A percentile compares a stretch with the other conserved stretches of the same genome.
Evolutionary conservation across 2,113 vertebrate genomes (phyloP).

Genomic region (Serinus canaria): DNA sequence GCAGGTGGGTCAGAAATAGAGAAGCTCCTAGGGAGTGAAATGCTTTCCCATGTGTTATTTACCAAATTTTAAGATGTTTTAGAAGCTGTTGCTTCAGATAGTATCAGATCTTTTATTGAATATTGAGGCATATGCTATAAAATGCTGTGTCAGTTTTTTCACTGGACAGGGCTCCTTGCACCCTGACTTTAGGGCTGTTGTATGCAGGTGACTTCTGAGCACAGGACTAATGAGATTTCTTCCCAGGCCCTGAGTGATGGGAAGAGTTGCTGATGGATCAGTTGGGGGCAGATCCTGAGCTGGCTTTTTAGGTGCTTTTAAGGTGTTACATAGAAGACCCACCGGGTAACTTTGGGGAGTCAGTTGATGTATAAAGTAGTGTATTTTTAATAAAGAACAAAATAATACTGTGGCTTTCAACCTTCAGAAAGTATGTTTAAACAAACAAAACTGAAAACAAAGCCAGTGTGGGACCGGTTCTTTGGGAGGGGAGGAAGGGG

Average conservation of each 20-base stretch:
- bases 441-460: not conserved
- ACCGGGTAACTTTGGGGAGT: not conserved
- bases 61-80: not conserved
- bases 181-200: not conserved
- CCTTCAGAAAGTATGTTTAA: not conserved
- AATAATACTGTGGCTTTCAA: not conserved
- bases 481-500: not conserved
- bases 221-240: rapidly evolving
- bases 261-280: not conserved
- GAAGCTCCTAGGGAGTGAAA: not conserved
- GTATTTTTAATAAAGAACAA: not conserved
- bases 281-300: not conserved
- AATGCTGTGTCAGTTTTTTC: not conserved
- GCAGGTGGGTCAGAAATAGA: not conserved
- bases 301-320: not conserved
- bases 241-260: rapidly evolving
- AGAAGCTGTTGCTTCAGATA: not conserved
- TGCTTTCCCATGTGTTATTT: not conserved
- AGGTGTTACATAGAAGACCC: not conserved
- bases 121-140: not conserved
- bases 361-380: not conserved
- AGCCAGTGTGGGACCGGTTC: not conserved
- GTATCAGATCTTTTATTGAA: not conserved
- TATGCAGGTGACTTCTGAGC: not conserved
- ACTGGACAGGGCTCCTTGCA: not conserved